Base-by-base conservation (phyloP, 1,140 invertebrate genomes). In the Drosophila repletoides region DNA sequence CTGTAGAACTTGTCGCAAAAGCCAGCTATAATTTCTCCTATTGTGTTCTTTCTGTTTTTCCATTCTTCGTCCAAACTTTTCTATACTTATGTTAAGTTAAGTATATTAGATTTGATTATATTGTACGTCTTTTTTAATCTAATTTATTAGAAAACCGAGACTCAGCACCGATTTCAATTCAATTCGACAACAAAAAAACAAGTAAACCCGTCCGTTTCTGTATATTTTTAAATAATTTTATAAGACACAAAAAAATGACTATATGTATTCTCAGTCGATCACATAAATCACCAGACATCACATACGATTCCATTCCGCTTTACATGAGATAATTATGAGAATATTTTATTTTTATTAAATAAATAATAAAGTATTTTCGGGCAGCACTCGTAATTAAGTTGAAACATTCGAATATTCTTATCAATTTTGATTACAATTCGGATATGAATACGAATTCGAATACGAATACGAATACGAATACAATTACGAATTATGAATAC, bases 331-430 rank as follows among this genome's bases (percentile, higher is more conserved):
- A 17, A 38, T 33, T 34, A 12, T 38, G 58, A 38, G 28, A 55
- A 76, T 83, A 81, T 81, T 81, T 81, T 81, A 81, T 83, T 63
- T 80, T 81, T 81, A 81, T 81, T 81, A 69, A 81, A 81, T 81
- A 81, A 80, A 76, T 46, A 69, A 76, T 81, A 83, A 83, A 76
- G 76, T 81, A 72, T 72, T 83, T 80, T 80, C 76, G 56, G 64
- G 56, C 45, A 51, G 59, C 41, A 43, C 46, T 55, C n/a, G 56
- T 63, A 61, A 55, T 52, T 61, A 61, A 51, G 21, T 38, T 52
- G 29, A 33, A 53, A 46, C 29, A 52, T 15, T 38, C 24, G 48
- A 53, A 38, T 52, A n/a, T n/a, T n/a, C n/a, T 9, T 40, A 21
- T 38, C 58, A 60, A 43, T 36, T 53, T 41, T 21, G 4, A 56